Evolutionary conservation across 1,140 invertebrate genomes (phyloP).

Genomic region (Grapholita molesta): DNA sequence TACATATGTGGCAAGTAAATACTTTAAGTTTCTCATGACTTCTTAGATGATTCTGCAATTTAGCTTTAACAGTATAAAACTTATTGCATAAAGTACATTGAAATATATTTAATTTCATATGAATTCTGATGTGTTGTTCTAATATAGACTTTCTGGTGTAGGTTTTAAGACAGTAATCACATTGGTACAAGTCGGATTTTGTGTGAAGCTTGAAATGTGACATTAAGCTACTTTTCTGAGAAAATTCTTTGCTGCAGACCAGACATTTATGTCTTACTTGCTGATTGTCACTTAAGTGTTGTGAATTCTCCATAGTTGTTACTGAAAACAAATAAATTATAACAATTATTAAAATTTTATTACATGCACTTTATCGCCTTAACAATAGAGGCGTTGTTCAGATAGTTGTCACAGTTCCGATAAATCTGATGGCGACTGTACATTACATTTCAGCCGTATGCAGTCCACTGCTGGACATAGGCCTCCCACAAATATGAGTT

Average conservation of each 20-base stretch:
- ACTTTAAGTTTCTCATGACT: not conserved
- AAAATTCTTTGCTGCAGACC: not conserved
- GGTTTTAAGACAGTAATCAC: not conserved
- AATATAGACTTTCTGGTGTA: not conserved
- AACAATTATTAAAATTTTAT: no score
- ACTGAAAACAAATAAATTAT: not conserved
- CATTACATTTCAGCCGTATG: no score
- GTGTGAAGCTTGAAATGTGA: slow-evolving; percentile 7
- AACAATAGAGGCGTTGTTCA: no score
- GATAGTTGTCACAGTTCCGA: no score
- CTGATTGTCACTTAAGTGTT: not conserved
- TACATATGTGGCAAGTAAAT: not conserved
- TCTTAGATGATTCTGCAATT: not conserved
- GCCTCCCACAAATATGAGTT: no score
- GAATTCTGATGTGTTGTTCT: not conserved
- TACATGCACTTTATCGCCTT: no score
- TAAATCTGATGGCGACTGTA: no score
- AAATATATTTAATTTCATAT: not conserved
- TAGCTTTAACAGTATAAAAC: not conserved
- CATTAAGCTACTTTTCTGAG: not conserved
- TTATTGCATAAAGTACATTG: not conserved
- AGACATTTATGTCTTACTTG: not conserved
- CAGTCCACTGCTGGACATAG: no score
- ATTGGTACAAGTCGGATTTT: not conserved
- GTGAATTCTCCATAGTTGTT: not conserved